phyloP scores from a whole-genome alignment of 1,140 invertebrate genomes.

The Acromyrmex echinatior region DNA sequence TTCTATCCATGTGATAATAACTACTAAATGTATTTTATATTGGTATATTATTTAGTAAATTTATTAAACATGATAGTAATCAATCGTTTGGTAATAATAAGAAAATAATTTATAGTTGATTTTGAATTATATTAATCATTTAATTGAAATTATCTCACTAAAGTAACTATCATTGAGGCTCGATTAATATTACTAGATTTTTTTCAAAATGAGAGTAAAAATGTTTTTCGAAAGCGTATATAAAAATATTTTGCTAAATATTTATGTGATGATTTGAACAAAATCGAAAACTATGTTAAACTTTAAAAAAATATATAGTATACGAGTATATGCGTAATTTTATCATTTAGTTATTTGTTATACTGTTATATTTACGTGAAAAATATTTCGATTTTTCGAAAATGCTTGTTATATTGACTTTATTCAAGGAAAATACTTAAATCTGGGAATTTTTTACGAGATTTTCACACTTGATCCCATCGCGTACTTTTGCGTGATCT shows the following conservation, averaged over 20 bases:
- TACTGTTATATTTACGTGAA: background rate
- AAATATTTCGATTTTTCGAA: background rate
- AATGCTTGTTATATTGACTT: background rate
- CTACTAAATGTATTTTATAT: too few relatives aligned
- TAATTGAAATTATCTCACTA: too few relatives aligned
- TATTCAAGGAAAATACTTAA: background rate
- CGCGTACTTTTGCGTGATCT: background rate
- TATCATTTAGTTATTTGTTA: background rate
- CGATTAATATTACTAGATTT: too few relatives aligned
- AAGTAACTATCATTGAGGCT: too few relatives aligned
- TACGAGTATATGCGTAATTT: background rate
- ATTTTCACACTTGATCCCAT: constrained; percentile 4
- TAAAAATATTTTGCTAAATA: background rate
- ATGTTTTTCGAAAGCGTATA: background rate
- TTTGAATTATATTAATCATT: too few relatives aligned
- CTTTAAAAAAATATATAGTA: background rate
- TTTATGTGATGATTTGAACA: background rate
- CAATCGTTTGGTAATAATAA: too few relatives aligned
- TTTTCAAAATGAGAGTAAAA: background rate
- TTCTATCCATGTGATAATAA: too few relatives aligned
- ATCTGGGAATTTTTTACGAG: background rate
- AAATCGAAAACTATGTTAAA: background rate
- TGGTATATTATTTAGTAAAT: too few relatives aligned
- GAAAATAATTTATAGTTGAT: too few relatives aligned
- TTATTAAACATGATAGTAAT: too few relatives aligned